Evolutionary conservation across 1,140 invertebrate genomes (phyloP), one percentile per base, ranked within the genome.

Genomic region (Drosophila repleta): DNA sequence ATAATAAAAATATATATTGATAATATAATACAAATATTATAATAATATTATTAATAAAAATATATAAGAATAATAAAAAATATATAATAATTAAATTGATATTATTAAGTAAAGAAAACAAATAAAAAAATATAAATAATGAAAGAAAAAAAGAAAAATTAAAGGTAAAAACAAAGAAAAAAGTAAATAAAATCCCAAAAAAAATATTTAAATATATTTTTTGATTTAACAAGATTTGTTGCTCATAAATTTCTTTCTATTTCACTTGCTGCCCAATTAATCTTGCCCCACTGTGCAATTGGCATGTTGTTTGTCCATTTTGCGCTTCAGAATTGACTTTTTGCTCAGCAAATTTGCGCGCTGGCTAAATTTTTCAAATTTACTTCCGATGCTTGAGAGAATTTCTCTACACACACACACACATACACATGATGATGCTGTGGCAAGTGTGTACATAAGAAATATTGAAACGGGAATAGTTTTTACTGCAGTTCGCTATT

Each of bases 251-350:
- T n/a, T n/a, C n/a, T n/a, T n/a, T n/a, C n/a, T 24, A 21, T 46
- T 29, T 15, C 48, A 17, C 4, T 4, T 2, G 2, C 1, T 29
- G 2, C 18, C n/a, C 1, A 26, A 35, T 65, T 20, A 18, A 64
- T 18, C 11, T 35, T 61, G 57, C 20, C 52, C 20, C 70, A 76
- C 70, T 48, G 70, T 69, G 64, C 57, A 41, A 26, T 39, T 39
- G 43, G 20, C 49, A 73, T 71, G n/a, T 76, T 69, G 48, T 39
- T 63, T 65, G 49, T 26, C 10, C 37, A 43, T 57, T 64, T 70
- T 13, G 51, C 37, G 64, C 26, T 68, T 68, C 48, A 57, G 32
- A 58, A 60, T 82, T 83, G 75, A 66, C 75, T 71, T 65, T 65
- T 68, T 67, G 62, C 43, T 64, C n/a, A 71, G 46, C 26, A 60